phyloP scores from a whole-genome alignment of 2,797 vertebrate species.

The Serranus cabrilla region DNA sequence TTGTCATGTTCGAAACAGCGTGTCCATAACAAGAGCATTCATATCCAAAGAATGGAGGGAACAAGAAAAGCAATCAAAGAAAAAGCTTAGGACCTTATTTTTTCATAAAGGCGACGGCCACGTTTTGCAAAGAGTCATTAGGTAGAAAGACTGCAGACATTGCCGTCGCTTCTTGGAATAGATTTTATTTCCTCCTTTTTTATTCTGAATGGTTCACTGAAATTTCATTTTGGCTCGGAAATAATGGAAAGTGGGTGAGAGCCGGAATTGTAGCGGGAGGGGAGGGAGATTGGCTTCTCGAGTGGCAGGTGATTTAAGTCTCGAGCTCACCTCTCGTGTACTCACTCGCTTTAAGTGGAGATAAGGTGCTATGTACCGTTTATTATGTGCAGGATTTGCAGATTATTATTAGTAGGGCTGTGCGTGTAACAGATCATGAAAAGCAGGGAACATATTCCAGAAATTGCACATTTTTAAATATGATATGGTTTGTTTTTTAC shows the following conservation, averaged over 20 bases:
- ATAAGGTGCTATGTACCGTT: conserved; percentile 10
- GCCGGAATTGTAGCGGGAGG: conserved; percentile 22
- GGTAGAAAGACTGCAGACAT: conserved; percentile 65
- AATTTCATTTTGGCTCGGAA: conserved; percentile 74
- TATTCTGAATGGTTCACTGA: conserved; percentile 64
- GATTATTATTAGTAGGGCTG: background rate
- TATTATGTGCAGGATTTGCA: background rate
- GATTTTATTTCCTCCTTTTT: conserved; percentile 66
- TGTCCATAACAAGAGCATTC: conserved; percentile 45
- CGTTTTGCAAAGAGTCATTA: conserved; percentile 65
- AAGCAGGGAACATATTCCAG: background rate
- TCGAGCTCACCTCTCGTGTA: conserved; percentile 27
- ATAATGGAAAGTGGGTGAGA: conserved; percentile 64
- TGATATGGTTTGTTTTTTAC: background rate
- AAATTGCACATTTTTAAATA: background rate
- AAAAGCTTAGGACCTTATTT: conserved; percentile 57
- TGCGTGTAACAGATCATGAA: background rate
- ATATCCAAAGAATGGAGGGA: conserved; percentile 32
- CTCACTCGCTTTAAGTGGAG: background rate
- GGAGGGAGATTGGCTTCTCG: conserved; percentile 26
- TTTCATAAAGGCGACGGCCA: conserved; percentile 32
- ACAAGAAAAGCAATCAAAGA: conserved; percentile 76
- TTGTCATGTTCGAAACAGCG: conserved; percentile 48
- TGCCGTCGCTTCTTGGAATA: conserved; percentile 48
- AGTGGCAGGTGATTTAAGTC: conserved; percentile 53